Conservation (phyloP, 2,797 vertebrate species). For the Sandelia bainsii region DNA sequence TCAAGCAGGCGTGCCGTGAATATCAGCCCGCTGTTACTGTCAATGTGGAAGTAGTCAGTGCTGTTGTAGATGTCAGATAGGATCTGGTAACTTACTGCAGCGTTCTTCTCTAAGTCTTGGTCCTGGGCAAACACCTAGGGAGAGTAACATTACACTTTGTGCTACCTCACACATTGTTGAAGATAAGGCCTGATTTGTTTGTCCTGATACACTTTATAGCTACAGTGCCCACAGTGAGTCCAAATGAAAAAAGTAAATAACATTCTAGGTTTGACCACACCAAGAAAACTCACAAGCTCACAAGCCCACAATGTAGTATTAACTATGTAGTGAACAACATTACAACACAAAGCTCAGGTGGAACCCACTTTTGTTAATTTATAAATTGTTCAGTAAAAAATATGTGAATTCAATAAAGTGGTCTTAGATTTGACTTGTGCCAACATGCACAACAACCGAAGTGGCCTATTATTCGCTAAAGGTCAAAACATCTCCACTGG, state of each 20-base stretch:
- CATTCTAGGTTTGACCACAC: conserved; percentile 2
- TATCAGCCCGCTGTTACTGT: conserved; percentile 89
- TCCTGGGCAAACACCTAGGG: conserved; percentile 88
- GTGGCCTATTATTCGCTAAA: conserved; percentile 42
- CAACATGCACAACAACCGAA: conserved; percentile 21
- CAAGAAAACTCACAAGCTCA: too few relatives aligned
- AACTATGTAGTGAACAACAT: not conserved
- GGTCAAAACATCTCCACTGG: conserved; percentile 55
- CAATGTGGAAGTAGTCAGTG: conserved; percentile 91
- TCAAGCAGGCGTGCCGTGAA: conserved; percentile 89
- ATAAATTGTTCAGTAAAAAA: not conserved
- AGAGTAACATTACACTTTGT: conserved; percentile 39
- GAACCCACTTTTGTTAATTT: too few relatives aligned
- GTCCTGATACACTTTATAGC: conserved; percentile 13
- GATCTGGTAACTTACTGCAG: conserved; percentile 90
- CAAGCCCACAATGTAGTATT: not conserved
- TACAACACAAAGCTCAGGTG: not conserved
- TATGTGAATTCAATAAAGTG: not conserved
- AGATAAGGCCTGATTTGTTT: conserved; percentile 39
- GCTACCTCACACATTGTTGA: conserved; percentile 59
- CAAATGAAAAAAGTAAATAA: conserved; percentile 35
- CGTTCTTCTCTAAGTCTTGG: conserved; percentile 90
- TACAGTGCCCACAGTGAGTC: conserved; percentile 13
- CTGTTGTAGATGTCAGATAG: conserved; percentile 88
- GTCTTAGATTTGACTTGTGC: conserved; percentile 2